Evolutionary conservation across 2,113 vertebrate species (phyloP).

Genomic region (Lycaon pictus): DNA sequence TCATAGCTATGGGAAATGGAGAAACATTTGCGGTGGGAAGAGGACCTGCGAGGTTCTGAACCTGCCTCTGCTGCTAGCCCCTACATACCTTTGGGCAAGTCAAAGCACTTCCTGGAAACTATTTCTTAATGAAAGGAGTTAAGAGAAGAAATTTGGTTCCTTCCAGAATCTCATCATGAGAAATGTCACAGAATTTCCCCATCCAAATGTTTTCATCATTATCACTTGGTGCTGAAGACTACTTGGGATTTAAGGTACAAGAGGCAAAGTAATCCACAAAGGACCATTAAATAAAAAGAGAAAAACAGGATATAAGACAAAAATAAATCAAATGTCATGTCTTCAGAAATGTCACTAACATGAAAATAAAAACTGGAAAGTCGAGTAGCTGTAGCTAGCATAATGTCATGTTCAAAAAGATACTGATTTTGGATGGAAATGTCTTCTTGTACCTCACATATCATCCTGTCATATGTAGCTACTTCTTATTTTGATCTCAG

Average conservation of each 20-base stretch:
- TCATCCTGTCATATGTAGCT: background rate
- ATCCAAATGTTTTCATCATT: conserved; percentile 5
- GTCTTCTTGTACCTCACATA: background rate
- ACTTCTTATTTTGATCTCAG: conserved; percentile 41
- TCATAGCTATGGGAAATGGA: background rate
- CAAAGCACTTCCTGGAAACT: accelerated
- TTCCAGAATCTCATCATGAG: background rate
- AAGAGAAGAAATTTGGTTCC: background rate
- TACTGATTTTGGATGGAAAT: background rate
- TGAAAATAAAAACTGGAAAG: background rate
- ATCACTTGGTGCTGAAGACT: background rate
- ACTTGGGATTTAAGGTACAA: background rate
- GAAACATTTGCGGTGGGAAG: background rate
- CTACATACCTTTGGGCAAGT: background rate
- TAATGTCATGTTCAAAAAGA: background rate
- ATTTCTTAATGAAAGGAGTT: background rate
- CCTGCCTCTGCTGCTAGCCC: background rate
- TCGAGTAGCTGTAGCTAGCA: background rate
- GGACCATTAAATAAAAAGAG: background rate
- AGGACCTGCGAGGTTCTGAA: background rate
- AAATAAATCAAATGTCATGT: background rate
- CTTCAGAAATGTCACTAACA: background rate
- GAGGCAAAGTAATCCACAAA: conserved; percentile 3
- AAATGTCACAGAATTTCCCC: background rate
- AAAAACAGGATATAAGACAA: background rate